These are phyloP conservation scores for Drosophila virilis DNA, from an alignment of 1,140 invertebrate genomes.

Conservation along the genomic window DNA sequence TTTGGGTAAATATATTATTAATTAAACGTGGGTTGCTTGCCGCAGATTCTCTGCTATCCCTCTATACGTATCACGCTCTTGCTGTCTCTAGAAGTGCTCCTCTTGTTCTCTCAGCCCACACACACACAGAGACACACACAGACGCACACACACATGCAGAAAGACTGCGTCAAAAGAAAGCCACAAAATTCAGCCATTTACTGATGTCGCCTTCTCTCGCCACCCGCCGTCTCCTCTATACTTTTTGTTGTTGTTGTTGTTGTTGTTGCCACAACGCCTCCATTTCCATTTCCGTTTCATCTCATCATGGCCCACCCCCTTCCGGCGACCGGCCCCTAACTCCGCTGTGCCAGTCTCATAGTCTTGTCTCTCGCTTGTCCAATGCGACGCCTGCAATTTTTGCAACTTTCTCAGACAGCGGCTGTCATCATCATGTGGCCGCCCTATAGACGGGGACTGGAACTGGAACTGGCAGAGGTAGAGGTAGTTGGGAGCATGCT, in stretches of 20 bases:
- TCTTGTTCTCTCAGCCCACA: constrained; percentile 40
- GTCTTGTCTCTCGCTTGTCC: constrained; percentile 7
- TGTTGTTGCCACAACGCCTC: constrained; percentile 11
- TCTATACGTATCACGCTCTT: constrained; percentile 8
- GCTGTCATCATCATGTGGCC: constrained; percentile 59
- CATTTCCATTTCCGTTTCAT: constrained; percentile 39
- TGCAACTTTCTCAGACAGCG: constrained; percentile 73
- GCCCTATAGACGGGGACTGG: constrained; percentile 28
- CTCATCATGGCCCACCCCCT: not conserved
- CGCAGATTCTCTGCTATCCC: constrained; percentile 8
- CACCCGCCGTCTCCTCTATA: not conserved
- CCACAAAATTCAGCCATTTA: constrained; percentile 65
- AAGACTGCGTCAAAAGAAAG: constrained; percentile 66
- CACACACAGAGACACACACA: constrained; percentile 5
- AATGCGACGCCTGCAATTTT: constrained; percentile 40
- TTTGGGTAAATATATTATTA: constrained; percentile 18
- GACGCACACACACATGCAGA: not conserved
- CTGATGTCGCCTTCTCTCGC: constrained; percentile 33
- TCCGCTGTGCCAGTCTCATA: not conserved
- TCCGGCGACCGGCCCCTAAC: not conserved
- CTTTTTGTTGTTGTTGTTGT: constrained; percentile 1
- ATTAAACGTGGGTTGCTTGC: constrained; percentile 40
- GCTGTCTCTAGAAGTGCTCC: constrained; percentile 24
- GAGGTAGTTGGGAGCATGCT: constrained; percentile 8
- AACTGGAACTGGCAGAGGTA: constrained; percentile 1